Conservation (phyloP, 2,113 vertebrate genomes). For the Pelusios castaneus region DNA sequence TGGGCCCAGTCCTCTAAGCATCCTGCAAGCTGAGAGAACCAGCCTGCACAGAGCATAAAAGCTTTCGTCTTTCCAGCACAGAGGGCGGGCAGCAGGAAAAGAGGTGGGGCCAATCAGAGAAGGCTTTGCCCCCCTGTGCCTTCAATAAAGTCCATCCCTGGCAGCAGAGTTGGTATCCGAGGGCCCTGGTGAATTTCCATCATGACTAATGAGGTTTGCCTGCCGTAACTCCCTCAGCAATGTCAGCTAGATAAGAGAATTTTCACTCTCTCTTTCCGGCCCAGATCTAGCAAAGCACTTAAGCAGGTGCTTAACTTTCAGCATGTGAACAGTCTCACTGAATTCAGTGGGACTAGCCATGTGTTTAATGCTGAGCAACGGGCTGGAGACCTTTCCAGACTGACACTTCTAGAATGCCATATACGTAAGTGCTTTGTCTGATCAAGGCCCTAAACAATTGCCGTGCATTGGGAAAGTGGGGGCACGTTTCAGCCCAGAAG, state of each 20-base stretch:
- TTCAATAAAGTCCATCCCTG: no score
- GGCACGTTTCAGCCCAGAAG: background rate
- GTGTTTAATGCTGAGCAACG: background rate
- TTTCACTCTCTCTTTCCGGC: background rate
- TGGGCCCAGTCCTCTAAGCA: background rate
- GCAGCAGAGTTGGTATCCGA: background rate
- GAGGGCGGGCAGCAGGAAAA: no score
- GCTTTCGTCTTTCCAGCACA: no score
- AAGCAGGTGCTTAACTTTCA: background rate
- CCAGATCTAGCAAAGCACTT: background rate
- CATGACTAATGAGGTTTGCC: background rate
- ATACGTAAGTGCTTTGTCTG: background rate
- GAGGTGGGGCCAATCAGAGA: no score
- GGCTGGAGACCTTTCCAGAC: background rate
- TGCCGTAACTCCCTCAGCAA: background rate
- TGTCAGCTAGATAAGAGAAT: accelerated
- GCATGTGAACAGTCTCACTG: background rate
- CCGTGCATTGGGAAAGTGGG: background rate
- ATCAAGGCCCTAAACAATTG: background rate
- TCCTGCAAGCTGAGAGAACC: no score
- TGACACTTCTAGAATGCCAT: background rate
- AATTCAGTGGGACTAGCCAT: background rate
- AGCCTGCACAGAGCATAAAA: no score
- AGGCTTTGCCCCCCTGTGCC: no score
- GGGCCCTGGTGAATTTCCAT: background rate